phyloP scores from a whole-genome alignment of 2,888 invertebrate genomes.

The Pterobdella sp. region DNA sequence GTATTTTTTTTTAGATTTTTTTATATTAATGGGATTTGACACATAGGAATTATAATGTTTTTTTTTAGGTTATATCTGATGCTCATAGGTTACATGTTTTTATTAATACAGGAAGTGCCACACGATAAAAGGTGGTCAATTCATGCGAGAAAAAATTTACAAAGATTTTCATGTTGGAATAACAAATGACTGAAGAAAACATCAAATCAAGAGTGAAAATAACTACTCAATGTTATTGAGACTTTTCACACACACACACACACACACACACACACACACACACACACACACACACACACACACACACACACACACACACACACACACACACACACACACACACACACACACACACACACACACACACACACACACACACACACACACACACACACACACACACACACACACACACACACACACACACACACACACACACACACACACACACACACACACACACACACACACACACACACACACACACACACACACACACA shows the following conservation, averaged over 20 bases:
- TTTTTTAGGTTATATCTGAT: too few species aligned
- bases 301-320: constrained; percentile 24
- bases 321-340: constrained; percentile 22
- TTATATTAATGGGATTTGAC: too few species aligned
- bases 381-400: constrained; percentile 21
- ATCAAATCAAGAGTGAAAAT: too few species aligned
- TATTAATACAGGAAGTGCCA: too few species aligned
- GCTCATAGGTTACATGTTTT: too few species aligned
- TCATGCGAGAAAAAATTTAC: too few species aligned
- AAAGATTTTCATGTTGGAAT: too few species aligned
- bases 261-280: constrained; percentile 16
- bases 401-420: constrained; percentile 20
- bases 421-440: constrained; percentile 17
- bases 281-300: constrained; percentile 17
- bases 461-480: constrained; percentile 20
- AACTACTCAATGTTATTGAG: too few species aligned
- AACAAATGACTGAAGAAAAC: too few species aligned
- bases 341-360: constrained; percentile 21
- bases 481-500: constrained; percentile 17
- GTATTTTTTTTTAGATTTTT: too few species aligned
- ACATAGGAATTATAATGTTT: too few species aligned
- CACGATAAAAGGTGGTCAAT: too few species aligned
- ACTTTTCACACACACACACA: constrained; percentile 5
- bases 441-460: constrained; percentile 19
- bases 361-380: constrained; percentile 25